Base-by-base conservation (phyloP, 2,888 invertebrate genomes). In the Ligdia adustata region DNA sequence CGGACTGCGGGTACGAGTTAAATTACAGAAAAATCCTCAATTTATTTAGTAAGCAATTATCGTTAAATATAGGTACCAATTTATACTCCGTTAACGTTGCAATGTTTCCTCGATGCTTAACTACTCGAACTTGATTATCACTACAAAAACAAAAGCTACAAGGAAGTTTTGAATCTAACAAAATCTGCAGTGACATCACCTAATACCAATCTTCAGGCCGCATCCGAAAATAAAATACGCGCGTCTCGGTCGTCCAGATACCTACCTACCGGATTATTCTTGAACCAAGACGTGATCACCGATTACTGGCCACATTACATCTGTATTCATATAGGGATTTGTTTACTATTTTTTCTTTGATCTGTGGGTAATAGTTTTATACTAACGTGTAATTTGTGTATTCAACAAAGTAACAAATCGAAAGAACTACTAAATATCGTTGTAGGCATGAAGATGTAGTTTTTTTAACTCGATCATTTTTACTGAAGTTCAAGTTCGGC, bases 141-240 rank as follows among this genome's bases (percentile, higher is more conserved):
- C 28, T 40, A 34, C 22, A 45, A 45, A 45, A 48, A 52, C 35
- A 14, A 38, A 35, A 33, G 26, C 20, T 20, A 37, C 32, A 41
- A 39, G 32, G 34, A 41, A 49, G 46, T 33, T 29, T 28, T 43
- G 34, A 41, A 52, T 42, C 37, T 27, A 47, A 33, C 35, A 38
- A 61, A 66, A 62, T 52, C 44, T 59, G 47, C 33, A 59, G 60
- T 75, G 75, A 79, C 69, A 74, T 79, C 77, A 77, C 48, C 49
- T 47, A 34, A 52, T 48, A 52, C 54, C 65, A 61, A 67, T 68
- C 70, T 71, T 70, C 68, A 57, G 16, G 28, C 41, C 13, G 42
- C 24, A 27, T 35, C 71, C 69, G 64, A 70, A 78, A 76, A 76
- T 76, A 75, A 72, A 71, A 64, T 48, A 32, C 39, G 11, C 1